Percentiles rank a stretch among this genome's conserved stretches.
These are phyloP conservation scores for Hesperia comma DNA, from an alignment of 2,888 invertebrate species.

Conservation along the genomic window DNA sequence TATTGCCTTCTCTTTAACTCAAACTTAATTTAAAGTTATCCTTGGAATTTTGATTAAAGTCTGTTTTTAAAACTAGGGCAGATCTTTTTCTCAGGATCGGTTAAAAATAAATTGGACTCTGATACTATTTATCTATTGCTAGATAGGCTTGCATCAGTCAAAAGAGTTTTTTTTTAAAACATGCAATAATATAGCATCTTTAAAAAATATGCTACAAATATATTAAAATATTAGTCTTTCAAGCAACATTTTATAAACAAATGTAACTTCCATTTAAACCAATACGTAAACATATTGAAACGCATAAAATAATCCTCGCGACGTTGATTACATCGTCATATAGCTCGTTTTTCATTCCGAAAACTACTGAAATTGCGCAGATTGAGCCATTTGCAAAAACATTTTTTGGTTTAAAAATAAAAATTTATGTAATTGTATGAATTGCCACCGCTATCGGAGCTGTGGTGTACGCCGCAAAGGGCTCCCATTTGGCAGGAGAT, in stretches of 20 bases:
- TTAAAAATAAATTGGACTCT: not conserved
- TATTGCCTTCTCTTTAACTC: constrained; percentile 30
- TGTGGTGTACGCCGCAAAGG: constrained; percentile 15
- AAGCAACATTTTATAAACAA: too few relatives aligned
- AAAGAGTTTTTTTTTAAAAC: too few relatives aligned
- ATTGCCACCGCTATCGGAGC: constrained; percentile 15
- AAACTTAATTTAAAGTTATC: constrained; percentile 35
- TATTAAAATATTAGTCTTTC: too few relatives aligned
- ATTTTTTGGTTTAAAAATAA: not conserved
- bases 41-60: constrained; percentile 9
- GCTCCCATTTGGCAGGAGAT: constrained; percentile 21
- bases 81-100: not conserved
- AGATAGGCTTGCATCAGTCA: too few relatives aligned
- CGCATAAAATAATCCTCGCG: too few relatives aligned
- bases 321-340: too few relatives aligned
- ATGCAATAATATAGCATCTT: too few relatives aligned
- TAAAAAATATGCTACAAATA: too few relatives aligned
- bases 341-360: not conserved
- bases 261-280: too few relatives aligned
- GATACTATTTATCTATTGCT: too few relatives aligned
- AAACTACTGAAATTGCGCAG: not conserved
- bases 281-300: too few relatives aligned
- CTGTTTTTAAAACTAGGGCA: not conserved
- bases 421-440: not conserved
- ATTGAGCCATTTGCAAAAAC: not conserved